Percentiles rank a stretch among this genome's conserved stretches.
Conservation (phyloP, 2,797 vertebrate genomes). For the Takifugu ocellatus region DNA sequence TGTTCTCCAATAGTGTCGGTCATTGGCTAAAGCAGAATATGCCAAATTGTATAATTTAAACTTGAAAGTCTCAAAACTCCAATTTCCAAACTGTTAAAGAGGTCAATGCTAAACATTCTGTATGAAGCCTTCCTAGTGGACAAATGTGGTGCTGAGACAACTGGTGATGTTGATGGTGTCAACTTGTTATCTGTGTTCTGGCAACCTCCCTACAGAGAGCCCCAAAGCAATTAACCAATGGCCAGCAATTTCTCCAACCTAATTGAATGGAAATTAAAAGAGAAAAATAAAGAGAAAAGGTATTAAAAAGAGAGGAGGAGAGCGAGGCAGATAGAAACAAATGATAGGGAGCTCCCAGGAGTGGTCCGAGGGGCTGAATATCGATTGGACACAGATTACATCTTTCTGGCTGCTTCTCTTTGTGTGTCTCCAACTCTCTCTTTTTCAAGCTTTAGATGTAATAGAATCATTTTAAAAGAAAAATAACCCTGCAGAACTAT, state of each 20-base stretch:
- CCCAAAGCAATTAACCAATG: conserved; percentile 67
- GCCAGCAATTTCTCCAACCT: conserved; percentile 60
- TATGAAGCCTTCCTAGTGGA: too few relatives aligned
- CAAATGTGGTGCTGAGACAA: too few relatives aligned
- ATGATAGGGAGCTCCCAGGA: conserved; percentile 72
- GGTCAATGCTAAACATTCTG: too few relatives aligned
- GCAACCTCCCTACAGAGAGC: conserved; percentile 37
- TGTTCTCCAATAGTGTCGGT: too few relatives aligned
- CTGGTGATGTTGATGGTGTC: conserved; percentile 4
- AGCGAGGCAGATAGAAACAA: conserved; percentile 72
- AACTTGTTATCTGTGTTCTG: conserved; percentile 38
- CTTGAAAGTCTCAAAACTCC: too few relatives aligned
- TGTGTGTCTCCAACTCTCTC: conserved; percentile 17
- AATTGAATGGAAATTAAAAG: conserved; percentile 73
- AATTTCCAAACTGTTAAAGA: too few relatives aligned
- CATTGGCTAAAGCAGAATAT: too few relatives aligned
- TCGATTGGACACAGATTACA: conserved; percentile 76
- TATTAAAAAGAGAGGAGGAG: conserved; percentile 50
- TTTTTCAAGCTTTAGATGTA: conserved; percentile 57
- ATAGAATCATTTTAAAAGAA: conserved; percentile 53
- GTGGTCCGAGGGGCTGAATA: conserved; percentile 70
- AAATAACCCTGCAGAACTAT: conserved; percentile 27
- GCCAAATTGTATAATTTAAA: too few relatives aligned
- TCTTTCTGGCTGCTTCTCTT: conserved; percentile 41
- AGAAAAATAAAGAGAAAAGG: conserved; percentile 52